phyloP scores from a whole-genome alignment of 2,797 vertebrate genomes.

The Gephyroberyx darwinii region DNA sequence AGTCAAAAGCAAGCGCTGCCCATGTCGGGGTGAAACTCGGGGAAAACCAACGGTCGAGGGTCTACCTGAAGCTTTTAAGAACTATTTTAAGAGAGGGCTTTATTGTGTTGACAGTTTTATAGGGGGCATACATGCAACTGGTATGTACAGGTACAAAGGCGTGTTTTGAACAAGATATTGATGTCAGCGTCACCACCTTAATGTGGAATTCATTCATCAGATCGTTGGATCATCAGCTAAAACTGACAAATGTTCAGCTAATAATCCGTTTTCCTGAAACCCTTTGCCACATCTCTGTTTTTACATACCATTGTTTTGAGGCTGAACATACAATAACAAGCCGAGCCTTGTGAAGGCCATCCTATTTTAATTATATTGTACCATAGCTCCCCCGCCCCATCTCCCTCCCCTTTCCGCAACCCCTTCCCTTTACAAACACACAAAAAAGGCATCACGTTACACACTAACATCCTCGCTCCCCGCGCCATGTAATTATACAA shows the following conservation, averaged over 20 bases:
- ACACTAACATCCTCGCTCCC: conserved; percentile 67
- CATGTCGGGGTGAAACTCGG: conserved; percentile 53
- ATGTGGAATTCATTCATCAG: conserved; percentile 32
- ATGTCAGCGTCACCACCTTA: conserved; percentile 38
- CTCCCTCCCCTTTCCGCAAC: conserved; percentile 75
- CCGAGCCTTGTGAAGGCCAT: conserved; percentile 71
- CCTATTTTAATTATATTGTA: conserved; percentile 83
- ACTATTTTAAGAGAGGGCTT: conserved; percentile 57
- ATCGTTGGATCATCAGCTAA: conserved; percentile 43
- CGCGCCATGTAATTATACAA: conserved; percentile 77
- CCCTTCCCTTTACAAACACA: conserved; percentile 82
- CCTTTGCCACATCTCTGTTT: conserved; percentile 65
- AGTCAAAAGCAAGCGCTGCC: conserved; percentile 56
- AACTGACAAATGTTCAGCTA: conserved; percentile 7
- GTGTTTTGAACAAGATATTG: conserved; percentile 27
- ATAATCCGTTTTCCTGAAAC: conserved; percentile 29
- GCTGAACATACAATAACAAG: conserved; percentile 80
- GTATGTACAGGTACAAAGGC: conserved; percentile 46
- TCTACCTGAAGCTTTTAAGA: conserved; percentile 61
- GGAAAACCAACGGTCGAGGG: conserved; percentile 46
- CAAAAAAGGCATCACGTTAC: conserved; percentile 77
- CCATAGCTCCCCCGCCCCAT: conserved; percentile 69
- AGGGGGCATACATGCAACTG: conserved; percentile 33
- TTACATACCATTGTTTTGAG: conserved; percentile 69
- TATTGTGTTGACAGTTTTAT: conserved; percentile 66